phyloP scores from a whole-genome alignment of 2,797 vertebrate species.

The Sebastiscus albofasciatus region DNA sequence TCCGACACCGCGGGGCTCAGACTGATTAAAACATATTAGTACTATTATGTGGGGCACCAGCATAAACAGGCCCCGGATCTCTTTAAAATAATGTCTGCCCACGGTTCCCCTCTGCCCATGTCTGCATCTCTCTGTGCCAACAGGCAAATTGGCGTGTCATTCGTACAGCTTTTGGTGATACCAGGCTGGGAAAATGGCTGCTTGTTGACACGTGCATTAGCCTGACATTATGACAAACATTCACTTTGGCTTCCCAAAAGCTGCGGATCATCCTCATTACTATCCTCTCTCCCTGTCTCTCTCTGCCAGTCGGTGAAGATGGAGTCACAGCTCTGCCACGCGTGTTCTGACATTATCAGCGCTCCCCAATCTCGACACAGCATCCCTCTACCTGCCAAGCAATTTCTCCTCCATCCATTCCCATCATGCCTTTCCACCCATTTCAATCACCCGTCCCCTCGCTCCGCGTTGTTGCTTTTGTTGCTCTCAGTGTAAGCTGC shows the following conservation, averaged over 20 bases:
- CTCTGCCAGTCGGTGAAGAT: conserved; percentile 22
- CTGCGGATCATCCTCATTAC: conserved; percentile 49
- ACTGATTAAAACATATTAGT: conserved; percentile 75
- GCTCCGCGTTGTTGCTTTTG: background rate
- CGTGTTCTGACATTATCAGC: conserved; percentile 23
- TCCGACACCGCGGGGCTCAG: conserved; percentile 40
- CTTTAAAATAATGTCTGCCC: conserved; percentile 28
- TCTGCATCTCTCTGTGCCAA: background rate
- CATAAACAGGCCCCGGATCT: conserved; percentile 53
- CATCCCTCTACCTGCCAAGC: conserved; percentile 1
- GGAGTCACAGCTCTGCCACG: conserved; percentile 28
- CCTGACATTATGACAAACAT: conserved; percentile 56
- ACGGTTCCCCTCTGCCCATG: background rate
- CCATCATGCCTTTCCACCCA: background rate
- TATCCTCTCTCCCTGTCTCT: background rate
- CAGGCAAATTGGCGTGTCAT: background rate
- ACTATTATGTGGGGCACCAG: conserved; percentile 55
- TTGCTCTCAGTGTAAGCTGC: background rate
- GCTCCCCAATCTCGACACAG: conserved; percentile 1
- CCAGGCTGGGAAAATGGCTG: background rate
- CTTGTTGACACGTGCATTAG: conserved; percentile 52
- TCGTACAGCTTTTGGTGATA: background rate
- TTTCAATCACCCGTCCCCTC: conserved; percentile 1
- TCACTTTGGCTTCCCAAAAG: conserved; percentile 27
- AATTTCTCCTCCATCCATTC: background rate